Base-by-base conservation (phyloP, 2,113 vertebrate species). In the Mesitornis unicolor region DNA sequence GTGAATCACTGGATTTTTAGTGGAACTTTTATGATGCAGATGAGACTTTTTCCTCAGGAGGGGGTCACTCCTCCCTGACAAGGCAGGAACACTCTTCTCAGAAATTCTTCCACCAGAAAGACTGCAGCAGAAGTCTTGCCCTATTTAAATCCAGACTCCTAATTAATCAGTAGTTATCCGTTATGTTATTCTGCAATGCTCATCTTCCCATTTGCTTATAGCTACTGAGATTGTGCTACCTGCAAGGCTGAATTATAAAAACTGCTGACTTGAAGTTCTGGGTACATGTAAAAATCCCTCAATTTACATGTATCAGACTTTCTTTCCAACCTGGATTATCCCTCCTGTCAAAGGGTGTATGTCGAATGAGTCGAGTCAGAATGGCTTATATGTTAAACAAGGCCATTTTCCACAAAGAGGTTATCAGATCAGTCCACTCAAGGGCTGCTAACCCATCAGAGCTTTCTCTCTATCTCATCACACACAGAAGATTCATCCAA, bases 1-100 rank as follows among this genome's bases (percentile, higher is more conserved):
- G n/a, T 93, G 94, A 96, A 73, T 96, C 95, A 91, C 63, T 67
- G 70, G 9, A 31, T 82, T 89, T 84, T 73, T n/a, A 82, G 28
- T 16, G 40, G n/a, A 93, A 87, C 43, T 79, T 91, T 51, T 51
- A 87, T 54, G 74, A 84, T 61, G 57, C 59, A 89, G 54, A 40
- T 85, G 81, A 93, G 48, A 83, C 20, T 20, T 50, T 56, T 77
- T 74, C 53, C 67, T 65, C 91, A 82, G 74, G 36, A 47, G 73
- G 36, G 43, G 73, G 69, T 48, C 81, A 94, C 18, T 89, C 48
- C 53, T 61, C 61, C 50, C 81, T 83, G 57, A 91, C 10, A 6
- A 60, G 28, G 69, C 69, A 85, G 65, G 82, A 84, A 51, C 29
- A 24, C 16, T 64, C 20, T 78, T 67, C 73, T 36, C 40, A 88